Conservation (phyloP, 2,797 vertebrate species). For the Dermochelys coriacea region DNA sequence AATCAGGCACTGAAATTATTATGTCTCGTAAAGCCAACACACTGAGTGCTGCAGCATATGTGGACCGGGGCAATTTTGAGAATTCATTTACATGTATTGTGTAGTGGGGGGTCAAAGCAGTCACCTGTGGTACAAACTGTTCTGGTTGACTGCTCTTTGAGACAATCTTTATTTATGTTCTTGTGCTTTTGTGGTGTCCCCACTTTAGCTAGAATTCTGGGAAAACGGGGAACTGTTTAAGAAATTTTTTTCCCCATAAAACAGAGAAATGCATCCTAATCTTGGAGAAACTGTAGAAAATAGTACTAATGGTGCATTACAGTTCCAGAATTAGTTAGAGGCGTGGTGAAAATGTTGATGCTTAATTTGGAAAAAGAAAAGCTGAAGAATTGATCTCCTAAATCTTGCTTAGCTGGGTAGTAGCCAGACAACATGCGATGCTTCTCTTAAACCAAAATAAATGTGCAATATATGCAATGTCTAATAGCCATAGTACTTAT, state of each 20-base stretch:
- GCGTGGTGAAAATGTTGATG: conserved; percentile 26
- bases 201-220: neutral
- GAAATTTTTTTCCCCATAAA: fast-evolving
- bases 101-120: neutral
- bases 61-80: neutral
- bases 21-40: neutral
- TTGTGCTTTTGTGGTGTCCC: neutral
- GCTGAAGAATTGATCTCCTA: conserved; percentile 31
- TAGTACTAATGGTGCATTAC: neutral
- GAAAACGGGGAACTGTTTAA: neutral
- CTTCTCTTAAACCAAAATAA: conserved; percentile 24
- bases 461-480: neutral
- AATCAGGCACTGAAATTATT: neutral
- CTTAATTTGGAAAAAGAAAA: conserved; percentile 70
- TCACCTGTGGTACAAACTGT: neutral
- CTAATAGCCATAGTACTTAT: neutral
- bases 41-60: neutral
- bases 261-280: neutral
- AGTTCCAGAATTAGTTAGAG: neutral
- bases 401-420: conserved; percentile 36
- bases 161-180: neutral
- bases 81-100: neutral
- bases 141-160: neutral
- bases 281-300: neutral
- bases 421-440: conserved; percentile 15